A percentile compares a stretch with the other conserved stretches of the same genome.
phyloP scores from a whole-genome alignment of 2,797 vertebrate genomes.

The Rhinichthys osculus region DNA sequence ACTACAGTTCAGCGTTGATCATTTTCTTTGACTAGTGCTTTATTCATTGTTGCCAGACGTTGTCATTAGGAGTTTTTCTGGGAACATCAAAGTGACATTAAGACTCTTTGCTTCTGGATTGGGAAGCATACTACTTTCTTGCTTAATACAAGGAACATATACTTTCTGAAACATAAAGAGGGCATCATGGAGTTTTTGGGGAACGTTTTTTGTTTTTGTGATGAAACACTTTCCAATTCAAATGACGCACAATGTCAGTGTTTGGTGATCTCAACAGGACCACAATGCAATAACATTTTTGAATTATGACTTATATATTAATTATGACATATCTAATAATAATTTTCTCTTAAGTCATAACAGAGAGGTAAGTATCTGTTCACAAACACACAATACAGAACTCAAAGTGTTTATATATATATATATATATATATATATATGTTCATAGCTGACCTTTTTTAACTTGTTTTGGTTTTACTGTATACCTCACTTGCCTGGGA shows the following conservation, averaged over 20 bases:
- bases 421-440: background rate
- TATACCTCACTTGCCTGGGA: background rate
- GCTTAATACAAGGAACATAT: background rate
- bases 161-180: background rate
- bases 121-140: background rate
- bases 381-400: background rate
- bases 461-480: background rate
- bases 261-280: background rate
- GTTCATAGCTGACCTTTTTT: background rate
- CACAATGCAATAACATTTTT: no score
- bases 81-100: background rate
- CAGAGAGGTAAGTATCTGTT: background rate
- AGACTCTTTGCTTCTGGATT: background rate
- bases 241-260: background rate
- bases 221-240: background rate
- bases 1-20: constrained; percentile 1
- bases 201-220: background rate
- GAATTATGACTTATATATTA: no score
- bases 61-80: constrained; percentile 39
- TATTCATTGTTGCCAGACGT: constrained; percentile 1
- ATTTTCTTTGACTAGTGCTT: constrained; percentile 26
- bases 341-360: background rate
- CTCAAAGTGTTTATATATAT: background rate
- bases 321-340: background rate
- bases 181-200: background rate